Evolutionary conservation across 2,113 vertebrate genomes (phyloP).

Genomic region (Gymnocephalus cernua): DNA sequence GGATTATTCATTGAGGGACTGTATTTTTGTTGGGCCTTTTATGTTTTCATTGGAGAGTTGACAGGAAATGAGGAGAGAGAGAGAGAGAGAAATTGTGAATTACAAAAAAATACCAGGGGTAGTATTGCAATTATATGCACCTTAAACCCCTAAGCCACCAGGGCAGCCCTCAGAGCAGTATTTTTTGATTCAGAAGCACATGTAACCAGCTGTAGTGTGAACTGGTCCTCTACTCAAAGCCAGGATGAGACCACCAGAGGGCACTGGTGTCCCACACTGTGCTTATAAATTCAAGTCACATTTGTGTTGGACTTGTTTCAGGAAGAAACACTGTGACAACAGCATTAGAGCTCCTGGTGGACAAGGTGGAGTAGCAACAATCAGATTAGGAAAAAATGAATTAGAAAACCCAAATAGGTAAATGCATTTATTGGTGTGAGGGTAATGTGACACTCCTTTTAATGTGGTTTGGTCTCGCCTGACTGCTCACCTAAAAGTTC

Average conservation of each 20-base stretch:
- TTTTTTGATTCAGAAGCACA: not conserved
- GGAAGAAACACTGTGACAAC: slow-evolving; percentile 22
- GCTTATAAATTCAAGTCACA: slow-evolving; percentile 45
- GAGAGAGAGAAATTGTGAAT: not conserved
- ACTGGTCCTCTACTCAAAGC: not conserved
- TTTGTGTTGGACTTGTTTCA: slow-evolving; percentile 35
- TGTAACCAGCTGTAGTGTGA: not conserved
- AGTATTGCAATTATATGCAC: not conserved
- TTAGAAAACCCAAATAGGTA: slow-evolving; percentile 61
- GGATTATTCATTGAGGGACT: not conserved
- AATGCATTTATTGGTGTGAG: slow-evolving; percentile 52
- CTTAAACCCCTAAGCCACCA: not conserved
- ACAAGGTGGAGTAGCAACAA: slow-evolving; percentile 17
- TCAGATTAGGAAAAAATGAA: slow-evolving; percentile 35
- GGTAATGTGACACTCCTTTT: slow-evolving; percentile 69
- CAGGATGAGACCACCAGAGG: slow-evolving; percentile 64
- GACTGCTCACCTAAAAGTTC: slow-evolving; percentile 72
- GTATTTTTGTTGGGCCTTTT: not conserved
- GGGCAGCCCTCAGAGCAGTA: not conserved
- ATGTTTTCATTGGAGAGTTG: not conserved
- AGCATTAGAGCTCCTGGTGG: slow-evolving; percentile 26
- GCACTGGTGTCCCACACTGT: slow-evolving; percentile 63
- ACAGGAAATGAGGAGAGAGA: not conserved
- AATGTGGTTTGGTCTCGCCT: slow-evolving; percentile 62
- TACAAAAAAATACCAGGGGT: not conserved